These are phyloP conservation scores for Python bivittatus DNA, from an alignment of 2,113 vertebrate species.

Conservation along the genomic window DNA sequence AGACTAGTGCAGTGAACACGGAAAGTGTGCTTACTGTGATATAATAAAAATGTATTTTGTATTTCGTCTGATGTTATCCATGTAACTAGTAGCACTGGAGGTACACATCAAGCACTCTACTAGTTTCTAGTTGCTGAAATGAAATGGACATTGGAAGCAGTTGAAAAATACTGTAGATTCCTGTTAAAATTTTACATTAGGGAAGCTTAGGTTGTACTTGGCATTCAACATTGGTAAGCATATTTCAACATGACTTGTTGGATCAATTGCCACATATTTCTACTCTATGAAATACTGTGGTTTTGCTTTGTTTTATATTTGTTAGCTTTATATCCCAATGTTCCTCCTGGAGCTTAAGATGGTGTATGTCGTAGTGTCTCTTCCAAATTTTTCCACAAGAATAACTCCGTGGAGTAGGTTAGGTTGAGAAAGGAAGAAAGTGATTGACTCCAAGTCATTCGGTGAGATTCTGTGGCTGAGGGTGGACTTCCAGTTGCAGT, in stretches of 20 bases:
- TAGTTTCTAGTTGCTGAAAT: not conserved
- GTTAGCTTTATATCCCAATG: not conserved
- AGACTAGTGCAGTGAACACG: not conserved
- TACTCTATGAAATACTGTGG: not conserved
- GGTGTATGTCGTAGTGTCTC: not conserved
- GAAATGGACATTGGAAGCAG: not conserved
- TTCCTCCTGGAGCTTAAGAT: not conserved
- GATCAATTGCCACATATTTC: not conserved
- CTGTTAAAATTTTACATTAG: not conserved
- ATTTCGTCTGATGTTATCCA: not conserved
- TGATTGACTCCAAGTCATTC: not conserved
- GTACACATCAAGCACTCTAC: not conserved
- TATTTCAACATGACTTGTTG: not conserved
- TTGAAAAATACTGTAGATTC: not conserved
- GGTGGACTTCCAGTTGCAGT: not conserved
- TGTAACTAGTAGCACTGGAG: not conserved
- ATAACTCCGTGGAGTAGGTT: not conserved
- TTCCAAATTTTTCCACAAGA: not conserved
- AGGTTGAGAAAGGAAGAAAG: not conserved
- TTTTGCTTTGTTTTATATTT: not conserved
- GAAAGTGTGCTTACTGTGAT: not conserved
- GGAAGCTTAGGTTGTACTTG: not conserved
- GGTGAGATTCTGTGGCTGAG: not conserved
- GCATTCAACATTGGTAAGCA: no score
- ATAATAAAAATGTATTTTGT: not conserved